Percentiles rank a stretch among this genome's conserved stretches.
Evolutionary conservation across 2,113 vertebrate genomes (phyloP).

Genomic region (Syngnathus scovelli): DNA sequence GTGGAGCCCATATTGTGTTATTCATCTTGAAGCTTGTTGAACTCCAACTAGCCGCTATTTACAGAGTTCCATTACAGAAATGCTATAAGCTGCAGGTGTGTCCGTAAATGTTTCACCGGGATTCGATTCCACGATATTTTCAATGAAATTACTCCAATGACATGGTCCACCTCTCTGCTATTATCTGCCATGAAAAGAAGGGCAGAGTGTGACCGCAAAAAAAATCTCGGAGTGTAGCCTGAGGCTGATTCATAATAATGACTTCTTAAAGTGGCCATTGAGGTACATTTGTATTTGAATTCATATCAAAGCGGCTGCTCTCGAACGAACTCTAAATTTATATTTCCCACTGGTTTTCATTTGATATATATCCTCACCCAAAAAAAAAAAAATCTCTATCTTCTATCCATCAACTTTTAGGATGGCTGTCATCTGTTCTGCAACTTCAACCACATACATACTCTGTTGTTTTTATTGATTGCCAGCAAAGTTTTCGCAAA

Average conservation of each 20-base stretch:
- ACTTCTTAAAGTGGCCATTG: not conserved
- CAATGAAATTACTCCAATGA: slow-evolving; percentile 56
- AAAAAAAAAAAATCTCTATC: no score
- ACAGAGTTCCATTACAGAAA: slow-evolving; percentile 55
- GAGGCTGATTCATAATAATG: slow-evolving; percentile 26
- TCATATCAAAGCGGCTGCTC: no score
- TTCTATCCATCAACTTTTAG: no score
- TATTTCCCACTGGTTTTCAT: no score
- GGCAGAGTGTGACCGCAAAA: slow-evolving; percentile 14
- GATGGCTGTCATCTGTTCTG: no score
- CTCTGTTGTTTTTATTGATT: no score
- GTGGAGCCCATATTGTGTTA: slow-evolving; percentile 48
- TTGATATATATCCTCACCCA: no score
- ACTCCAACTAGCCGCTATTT: slow-evolving; percentile 57
- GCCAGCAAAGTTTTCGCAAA: no score
- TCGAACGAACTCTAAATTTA: not conserved
- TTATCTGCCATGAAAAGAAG: slow-evolving; percentile 44
- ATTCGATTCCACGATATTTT: slow-evolving; percentile 39
- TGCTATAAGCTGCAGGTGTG: not conserved
- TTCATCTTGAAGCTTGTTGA: slow-evolving; percentile 62
- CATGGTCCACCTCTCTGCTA: slow-evolving; percentile 32
- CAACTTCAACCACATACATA: no score
- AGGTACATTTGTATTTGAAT: slow-evolving; percentile 1
- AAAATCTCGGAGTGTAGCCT: not conserved
- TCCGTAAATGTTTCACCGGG: slow-evolving; percentile 11